Base-by-base conservation (phyloP, 2,797 vertebrate species). In the Enteromius fasciolatus region DNA sequence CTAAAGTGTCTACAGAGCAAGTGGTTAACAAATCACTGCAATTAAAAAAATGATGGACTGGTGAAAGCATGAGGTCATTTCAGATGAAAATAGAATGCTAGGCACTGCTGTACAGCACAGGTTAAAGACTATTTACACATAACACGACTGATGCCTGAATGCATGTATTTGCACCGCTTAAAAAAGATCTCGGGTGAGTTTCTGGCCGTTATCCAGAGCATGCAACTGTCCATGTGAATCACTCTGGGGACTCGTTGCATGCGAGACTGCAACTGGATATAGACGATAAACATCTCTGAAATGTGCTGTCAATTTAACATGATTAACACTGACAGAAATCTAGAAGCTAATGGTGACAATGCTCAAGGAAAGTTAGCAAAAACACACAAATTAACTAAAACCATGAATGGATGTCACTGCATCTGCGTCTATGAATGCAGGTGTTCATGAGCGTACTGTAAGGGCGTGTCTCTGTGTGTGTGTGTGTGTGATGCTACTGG, bases 401-500 rank as follows among this genome's bases (percentile, higher is more conserved):
- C 23, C 17, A 18, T 41, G 5, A 23, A 33, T 48, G 39, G 31
- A 54, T 1, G 25, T 17, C 39, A 76, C 3, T 7, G 46, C 11
- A 3, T 20, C 3, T 25, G 50, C 33, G 52, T 66, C 15, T 46
- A 31, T 44, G 59, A 64, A 74, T 36, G 44, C 9, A 15, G 8
- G 12, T 28, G 54, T 80, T 23, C 50, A 39, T 76, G 6, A 0
- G 10, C 25, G 18, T 76, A 61, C 83, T 36, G 33, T 66, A 76
- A 17, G n/a, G 41, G 44, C 0, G 70, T 70, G 67, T 54, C 0
- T 25, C n/a, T 25, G 25, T 64, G 11, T 20, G 73, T 48, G 25
- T 64, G 77, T 84, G 57, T 54, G n/a, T 78, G 66, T 88, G 14
- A 85, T 44, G 46, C 14, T 4, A 61, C 2, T 67, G 74, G 86